Base-by-base conservation (phyloP, 2,888 invertebrate species). In the Protonemura montana region DNA sequence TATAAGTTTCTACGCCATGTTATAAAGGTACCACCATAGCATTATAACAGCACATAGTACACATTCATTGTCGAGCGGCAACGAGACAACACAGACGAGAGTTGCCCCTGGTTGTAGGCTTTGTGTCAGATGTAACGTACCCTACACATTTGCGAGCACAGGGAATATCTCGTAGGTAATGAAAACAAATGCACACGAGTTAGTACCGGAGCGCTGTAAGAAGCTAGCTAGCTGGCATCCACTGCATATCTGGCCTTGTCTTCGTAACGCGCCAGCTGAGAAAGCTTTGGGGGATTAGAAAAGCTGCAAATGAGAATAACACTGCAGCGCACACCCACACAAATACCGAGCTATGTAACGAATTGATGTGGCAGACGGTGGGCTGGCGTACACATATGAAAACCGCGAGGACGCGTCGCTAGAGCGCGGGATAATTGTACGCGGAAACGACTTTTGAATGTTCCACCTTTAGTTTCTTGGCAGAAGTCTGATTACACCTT, bases 401-500 rank as follows among this genome's bases (percentile, higher is more conserved):
- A 83, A 83, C 82, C 41, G 41, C 82, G 21, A 83, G 41, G 41
- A 41, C 30, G 82, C 59, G 59, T 1, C 16, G 7, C 59, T 10
- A 59, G 59, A 13, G 59, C 35, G n/a, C 82, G 35, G 82, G 3
- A 83, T 83, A 83, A 83, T 83, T 83, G 82, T 41, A 83, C 35
- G 26, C 41, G 30, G n/a, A 41, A 83, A 83, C 42, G 82, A 83
- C 82, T 83, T 83, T 83, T 83, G 82, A 83, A 83, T 83, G 82
- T 83, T 83, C 41, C 42, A 83, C 82, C 82, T 83, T 41, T 41
- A 78, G 82, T 83, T 41, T 83, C 82, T 30, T 41, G 21, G 82
- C 35, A 41, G 3, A 25, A 41, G 82, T 83, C 82, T 83, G 82
- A 83, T 83, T 83, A 83, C 41, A 78, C 59, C 59, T 10, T 13